Base-by-base conservation (phyloP, 2,797 vertebrate species). In the Yasuhikotakia modesta region DNA sequence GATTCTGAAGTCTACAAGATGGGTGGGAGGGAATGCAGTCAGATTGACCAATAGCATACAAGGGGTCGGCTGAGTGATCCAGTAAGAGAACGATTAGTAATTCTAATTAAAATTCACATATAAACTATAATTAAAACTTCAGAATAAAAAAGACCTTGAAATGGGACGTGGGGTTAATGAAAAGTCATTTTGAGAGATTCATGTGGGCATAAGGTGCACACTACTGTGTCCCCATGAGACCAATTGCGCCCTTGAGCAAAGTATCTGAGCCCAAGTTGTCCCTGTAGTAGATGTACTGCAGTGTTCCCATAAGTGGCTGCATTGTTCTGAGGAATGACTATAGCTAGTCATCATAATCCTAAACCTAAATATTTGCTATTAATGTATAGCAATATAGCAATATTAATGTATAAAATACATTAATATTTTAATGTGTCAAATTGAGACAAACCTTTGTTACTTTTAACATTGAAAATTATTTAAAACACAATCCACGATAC, bases 1-100 rank as follows among this genome's bases (percentile, higher is more conserved):
- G 79, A 87, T 88, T 88, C 39, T 11, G 39, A 82, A 50, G 48
- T 50, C 16, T 63, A 39, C 30, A 39, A 17, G 17, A 63, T 85
- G 83, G 82, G 81, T 81, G 83, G 84, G 48, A 71, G 21, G 8
- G 35, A 69, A 39, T 61, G 14, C 65, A 65, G 48, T 58, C 43
- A 27, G 46, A 46, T 19, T 64, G 53, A 12, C 57, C 58, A 39
- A 24, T 4, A 30, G 65, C 43, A 48, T 5, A 6, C 32, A 48
- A 67, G 19, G 11, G 53, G 22, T 73, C 48, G 21, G 14, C 48
- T 58, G 57, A 77, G 64, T 58, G n/a, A 65, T 53, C 65, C 45
- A 39, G 43, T 67, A 24, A 27, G 30, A 50, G 45, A 73, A 69
- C 45, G 73, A 79, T 78, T 72, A 79, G 55, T 27, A 14, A 70